These are phyloP conservation scores for Trematomus bernacchii DNA, from an alignment of 2,797 vertebrate genomes.

Conservation along the genomic window DNA sequence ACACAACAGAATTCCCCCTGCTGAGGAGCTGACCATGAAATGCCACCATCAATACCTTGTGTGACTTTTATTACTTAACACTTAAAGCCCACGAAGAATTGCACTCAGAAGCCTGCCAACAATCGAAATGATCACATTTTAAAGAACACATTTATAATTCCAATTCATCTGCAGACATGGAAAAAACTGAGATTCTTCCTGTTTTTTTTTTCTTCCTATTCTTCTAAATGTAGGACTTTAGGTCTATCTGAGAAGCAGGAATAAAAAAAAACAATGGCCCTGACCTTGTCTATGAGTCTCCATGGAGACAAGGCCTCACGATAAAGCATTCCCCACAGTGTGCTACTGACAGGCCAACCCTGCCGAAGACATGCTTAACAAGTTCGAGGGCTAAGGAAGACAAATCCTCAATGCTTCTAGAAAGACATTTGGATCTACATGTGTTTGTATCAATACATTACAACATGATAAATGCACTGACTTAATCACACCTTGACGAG, in stretches of 20 bases:
- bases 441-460: not conserved
- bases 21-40: slow-evolving; percentile 9
- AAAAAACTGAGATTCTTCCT: not conserved
- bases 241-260: slow-evolving; percentile 25
- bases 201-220: slow-evolving; percentile 38
- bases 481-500: not conserved
- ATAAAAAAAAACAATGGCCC: slow-evolving; percentile 76
- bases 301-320: slow-evolving; percentile 79
- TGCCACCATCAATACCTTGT: not conserved
- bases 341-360: slow-evolving; percentile 51
- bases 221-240: slow-evolving; percentile 29
- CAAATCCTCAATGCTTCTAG: slow-evolving; percentile 18
- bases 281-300: slow-evolving; percentile 83
- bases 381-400: slow-evolving; percentile 42
- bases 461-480: not conserved
- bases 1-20: slow-evolving; percentile 8
- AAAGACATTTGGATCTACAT: not conserved
- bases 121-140: not conserved
- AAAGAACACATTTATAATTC: not conserved
- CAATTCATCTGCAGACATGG: slow-evolving; percentile 7
- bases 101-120: slow-evolving; percentile 10
- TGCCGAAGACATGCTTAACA: slow-evolving; percentile 55
- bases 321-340: slow-evolving; percentile 80
- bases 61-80: not conserved
- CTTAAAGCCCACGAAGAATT: not conserved